Evolutionary conservation across 2,888 invertebrate species (phyloP), one percentile per base, ranked within the genome.

Genomic region (Opisthograptis luteolata): DNA sequence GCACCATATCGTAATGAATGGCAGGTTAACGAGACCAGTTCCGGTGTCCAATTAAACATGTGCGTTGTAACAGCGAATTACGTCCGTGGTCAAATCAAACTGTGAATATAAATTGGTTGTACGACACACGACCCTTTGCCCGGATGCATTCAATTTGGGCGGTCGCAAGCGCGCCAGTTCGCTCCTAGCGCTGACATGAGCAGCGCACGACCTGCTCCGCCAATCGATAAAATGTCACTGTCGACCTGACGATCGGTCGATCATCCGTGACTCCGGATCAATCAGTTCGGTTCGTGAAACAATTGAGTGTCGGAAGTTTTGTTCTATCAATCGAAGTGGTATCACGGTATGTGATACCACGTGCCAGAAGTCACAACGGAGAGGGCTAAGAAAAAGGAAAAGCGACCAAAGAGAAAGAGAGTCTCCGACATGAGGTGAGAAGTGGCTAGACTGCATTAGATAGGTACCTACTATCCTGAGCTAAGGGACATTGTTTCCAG

Each of bases 141-240:
- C 91, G 91, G 91, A 91, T 90, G 85, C 75, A 71, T 79, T 84
- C 90, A 91, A 91, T 91, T 91, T 84, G 81, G 75, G 70, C 73
- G 72, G 63, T 50, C 71, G 77, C 78, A 63, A 53, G 60, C 66
- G 67, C 68, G 66, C 68, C 81, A 87, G 85, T 87, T 67, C 67
- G 61, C 70, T 66, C 73, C 77, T 73, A 72, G 68, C 75, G 81
- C 70, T 76, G 65, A 77, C 62, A 59, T 62, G 61, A 41, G 17
- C 30, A 41, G 25, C 43, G 45, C 47, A 40, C 37, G 46, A 73
- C 70, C 74, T n/a, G 67, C 64, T 58, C 42, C 42, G 24, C 45
- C 47, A 40, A 64, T 60, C 60, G 59, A 63, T 58, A 15, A n/a
- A 13, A 25, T 13, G 22, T 13, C 27, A n/a, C 10, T 43, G 36